Evolutionary conservation across 2,888 invertebrate genomes (phyloP).

Genomic region (Drosophila setosimentum): DNA sequence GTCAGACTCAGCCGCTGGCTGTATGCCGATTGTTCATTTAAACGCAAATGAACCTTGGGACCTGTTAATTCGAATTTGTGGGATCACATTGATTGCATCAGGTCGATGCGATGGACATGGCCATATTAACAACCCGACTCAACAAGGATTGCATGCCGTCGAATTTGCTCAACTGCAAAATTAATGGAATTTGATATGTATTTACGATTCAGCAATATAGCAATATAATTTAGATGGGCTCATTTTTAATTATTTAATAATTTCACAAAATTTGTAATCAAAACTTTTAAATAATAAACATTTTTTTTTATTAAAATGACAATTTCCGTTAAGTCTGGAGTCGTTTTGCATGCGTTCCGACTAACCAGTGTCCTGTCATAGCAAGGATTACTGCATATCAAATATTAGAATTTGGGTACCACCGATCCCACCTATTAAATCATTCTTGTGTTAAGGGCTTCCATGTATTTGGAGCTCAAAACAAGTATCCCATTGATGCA

Average conservation of each 20-base stretch:
- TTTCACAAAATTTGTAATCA: background rate
- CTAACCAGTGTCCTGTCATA: no score
- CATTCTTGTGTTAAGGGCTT: no score
- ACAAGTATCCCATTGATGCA: no score
- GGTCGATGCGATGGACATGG: background rate
- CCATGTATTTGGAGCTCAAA: no score
- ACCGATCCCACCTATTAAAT: no score
- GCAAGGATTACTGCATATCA: no score
- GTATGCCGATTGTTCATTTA: slow-evolving; percentile 62
- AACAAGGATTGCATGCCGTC: background rate
- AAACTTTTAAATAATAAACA: no score
- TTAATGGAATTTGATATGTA: background rate
- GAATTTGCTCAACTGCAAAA: background rate
- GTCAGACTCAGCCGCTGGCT: slow-evolving; percentile 11
- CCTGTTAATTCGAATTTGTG: slow-evolving; percentile 35
- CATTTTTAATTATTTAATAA: background rate
- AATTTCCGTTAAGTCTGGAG: no score
- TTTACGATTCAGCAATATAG: background rate
- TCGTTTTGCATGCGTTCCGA: no score
- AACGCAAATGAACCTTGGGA: slow-evolving; percentile 77
- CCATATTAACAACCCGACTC: background rate
- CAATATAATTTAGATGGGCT: background rate
- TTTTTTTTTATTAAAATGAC: no score
- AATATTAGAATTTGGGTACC: no score
- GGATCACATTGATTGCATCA: slow-evolving; percentile 52